phyloP scores from a whole-genome alignment of 2,888 invertebrate species.

The Cloeon dipterum region DNA sequence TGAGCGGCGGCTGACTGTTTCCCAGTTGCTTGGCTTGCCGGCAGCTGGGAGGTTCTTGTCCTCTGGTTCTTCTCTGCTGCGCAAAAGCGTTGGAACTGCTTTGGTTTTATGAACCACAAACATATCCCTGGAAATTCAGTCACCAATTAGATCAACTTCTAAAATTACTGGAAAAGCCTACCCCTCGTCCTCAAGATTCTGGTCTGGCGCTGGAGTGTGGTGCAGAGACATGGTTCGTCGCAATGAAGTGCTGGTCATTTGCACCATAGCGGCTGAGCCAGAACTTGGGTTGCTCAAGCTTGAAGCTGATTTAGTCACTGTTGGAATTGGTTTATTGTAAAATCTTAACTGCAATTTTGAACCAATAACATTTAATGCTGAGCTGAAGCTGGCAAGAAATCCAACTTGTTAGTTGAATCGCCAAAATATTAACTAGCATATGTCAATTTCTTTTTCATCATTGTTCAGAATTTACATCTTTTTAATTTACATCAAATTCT shows the following conservation, averaged over 20 bases:
- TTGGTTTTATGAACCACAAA: constrained; percentile 64
- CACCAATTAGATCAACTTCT: background rate
- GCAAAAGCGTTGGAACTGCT: constrained; percentile 47
- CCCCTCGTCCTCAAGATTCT: background rate
- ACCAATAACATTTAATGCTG: too few relatives aligned
- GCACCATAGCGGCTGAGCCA: background rate
- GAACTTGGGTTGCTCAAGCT: background rate
- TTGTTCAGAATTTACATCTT: too few relatives aligned
- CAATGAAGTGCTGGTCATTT: background rate
- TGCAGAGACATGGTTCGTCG: background rate
- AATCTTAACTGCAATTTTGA: too few relatives aligned
- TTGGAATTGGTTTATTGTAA: too few relatives aligned
- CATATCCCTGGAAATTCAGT: constrained; percentile 27
- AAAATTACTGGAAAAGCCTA: background rate
- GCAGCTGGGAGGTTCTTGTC: constrained; percentile 40
- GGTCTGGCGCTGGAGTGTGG: background rate
- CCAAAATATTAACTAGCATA: too few relatives aligned
- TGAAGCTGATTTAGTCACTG: constrained; percentile 1
- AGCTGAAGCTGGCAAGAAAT: too few relatives aligned
- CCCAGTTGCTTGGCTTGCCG: constrained; percentile 70
- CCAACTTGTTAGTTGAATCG: too few relatives aligned
- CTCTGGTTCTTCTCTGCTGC: constrained; percentile 10
- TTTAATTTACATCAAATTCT: too few relatives aligned
- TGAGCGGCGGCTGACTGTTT: constrained; percentile 36
- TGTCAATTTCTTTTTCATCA: too few relatives aligned